Evolutionary conservation across 2,797 vertebrate genomes (phyloP).

Genomic region (Danionella dracula): DNA sequence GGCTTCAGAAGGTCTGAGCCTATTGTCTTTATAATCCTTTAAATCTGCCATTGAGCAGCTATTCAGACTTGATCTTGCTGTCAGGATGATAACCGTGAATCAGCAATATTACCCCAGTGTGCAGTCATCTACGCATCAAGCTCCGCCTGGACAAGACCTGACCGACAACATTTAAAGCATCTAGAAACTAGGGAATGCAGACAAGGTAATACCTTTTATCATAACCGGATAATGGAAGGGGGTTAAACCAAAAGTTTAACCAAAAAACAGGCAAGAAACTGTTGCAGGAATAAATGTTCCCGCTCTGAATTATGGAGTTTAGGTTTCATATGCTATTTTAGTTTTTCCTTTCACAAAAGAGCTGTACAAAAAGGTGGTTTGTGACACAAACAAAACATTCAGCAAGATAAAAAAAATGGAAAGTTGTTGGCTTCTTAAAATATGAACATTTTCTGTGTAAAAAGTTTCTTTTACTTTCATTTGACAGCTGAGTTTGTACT

Average conservation of each 20-base stretch:
- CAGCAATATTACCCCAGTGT: constrained; percentile 3
- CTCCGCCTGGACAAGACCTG: background rate
- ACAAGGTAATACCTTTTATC: background rate
- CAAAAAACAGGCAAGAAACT: no score
- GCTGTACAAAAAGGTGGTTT: no score
- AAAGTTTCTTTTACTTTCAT: no score
- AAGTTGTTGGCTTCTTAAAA: no score
- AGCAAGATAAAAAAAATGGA: no score
- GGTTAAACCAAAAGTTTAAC: background rate
- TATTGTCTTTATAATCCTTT: constrained; percentile 26
- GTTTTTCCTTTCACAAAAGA: no score
- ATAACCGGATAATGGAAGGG: background rate
- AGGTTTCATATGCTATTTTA: no score
- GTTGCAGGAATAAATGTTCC: no score
- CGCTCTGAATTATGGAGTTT: no score
- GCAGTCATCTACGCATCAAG: background rate
- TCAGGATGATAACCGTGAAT: constrained; percentile 17
- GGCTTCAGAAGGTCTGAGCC: constrained; percentile 26
- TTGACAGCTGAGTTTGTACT: no score
- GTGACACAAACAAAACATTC: no score
- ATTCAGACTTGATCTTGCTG: constrained; percentile 20
- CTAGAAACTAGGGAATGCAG: background rate
- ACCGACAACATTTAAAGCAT: background rate
- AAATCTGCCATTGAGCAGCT: background rate
- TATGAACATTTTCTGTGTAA: no score